Evolutionary conservation across 2,888 invertebrate species (phyloP).

Genomic region (Dioctria rufipes): DNA sequence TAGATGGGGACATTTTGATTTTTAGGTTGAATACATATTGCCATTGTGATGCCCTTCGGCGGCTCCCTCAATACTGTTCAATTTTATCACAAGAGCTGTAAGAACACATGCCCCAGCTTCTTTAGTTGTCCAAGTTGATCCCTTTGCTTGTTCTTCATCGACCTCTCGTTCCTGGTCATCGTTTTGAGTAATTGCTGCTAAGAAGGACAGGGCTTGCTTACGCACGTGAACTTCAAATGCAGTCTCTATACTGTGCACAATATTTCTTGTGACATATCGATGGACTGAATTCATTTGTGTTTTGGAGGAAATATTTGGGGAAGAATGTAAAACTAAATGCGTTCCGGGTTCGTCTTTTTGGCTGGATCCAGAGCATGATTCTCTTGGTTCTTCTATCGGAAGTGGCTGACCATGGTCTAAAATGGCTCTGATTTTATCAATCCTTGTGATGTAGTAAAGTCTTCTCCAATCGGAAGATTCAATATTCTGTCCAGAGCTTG

Average conservation of each 20-base stretch:
- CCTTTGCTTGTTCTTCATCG: conserved; percentile 42
- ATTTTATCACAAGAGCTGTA: conserved; percentile 68
- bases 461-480: conserved; percentile 68
- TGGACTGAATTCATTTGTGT: conserved; percentile 66
- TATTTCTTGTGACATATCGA: conserved; percentile 65
- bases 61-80: conserved; percentile 63
- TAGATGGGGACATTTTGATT: neutral
- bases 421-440: conserved; percentile 71
- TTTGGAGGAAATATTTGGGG: conserved; percentile 67
- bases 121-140: conserved; percentile 68
- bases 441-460: conserved; percentile 69
- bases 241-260: conserved; percentile 68
- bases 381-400: conserved; percentile 67
- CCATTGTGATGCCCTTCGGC: conserved; percentile 2
- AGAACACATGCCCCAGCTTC: conserved; percentile 71
- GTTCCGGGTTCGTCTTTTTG: conserved; percentile 71
- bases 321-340: conserved; percentile 68
- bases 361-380: conserved; percentile 62
- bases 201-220: conserved; percentile 68
- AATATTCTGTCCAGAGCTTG: conserved; percentile 61
- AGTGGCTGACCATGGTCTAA: conserved; percentile 70
- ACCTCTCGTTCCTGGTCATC: conserved; percentile 51
- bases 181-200: conserved; percentile 43
- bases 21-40: conserved; percentile 19
- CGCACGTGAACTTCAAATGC: conserved; percentile 71